Percentiles rank a stretch among this genome's conserved stretches.
These are phyloP conservation scores for Tetramorium bicarinatum DNA, from an alignment of 2,888 invertebrate species.

Conservation along the genomic window DNA sequence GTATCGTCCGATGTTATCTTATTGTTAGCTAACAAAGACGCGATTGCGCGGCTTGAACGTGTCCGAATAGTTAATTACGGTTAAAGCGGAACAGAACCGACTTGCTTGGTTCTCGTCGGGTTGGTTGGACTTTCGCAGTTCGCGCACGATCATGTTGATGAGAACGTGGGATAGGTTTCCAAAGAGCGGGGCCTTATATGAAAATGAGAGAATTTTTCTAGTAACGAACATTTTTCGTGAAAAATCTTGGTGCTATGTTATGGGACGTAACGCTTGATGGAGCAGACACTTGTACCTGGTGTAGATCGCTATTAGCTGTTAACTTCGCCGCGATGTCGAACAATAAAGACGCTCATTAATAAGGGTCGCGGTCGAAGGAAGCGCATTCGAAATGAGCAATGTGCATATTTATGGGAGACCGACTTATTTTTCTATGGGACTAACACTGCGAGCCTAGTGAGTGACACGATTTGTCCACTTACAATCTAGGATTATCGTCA, in stretches of 20 bases:
- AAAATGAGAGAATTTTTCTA: slow-evolving; percentile 8
- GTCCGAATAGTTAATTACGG: slow-evolving; percentile 9
- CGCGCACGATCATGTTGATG: slow-evolving; percentile 21
- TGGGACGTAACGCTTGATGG: slow-evolving; percentile 14
- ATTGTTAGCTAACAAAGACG: background rate
- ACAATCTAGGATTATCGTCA: background rate
- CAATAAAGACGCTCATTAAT: slow-evolving; percentile 34
- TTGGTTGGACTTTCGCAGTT: slow-evolving; percentile 54
- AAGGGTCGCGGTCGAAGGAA: slow-evolving; percentile 44
- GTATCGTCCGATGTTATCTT: slow-evolving; percentile 13
- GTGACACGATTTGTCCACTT: background rate
- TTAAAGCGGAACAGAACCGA: slow-evolving; percentile 31
- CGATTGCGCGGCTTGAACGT: background rate
- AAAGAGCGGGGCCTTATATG: slow-evolving; percentile 56
- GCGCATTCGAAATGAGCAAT: slow-evolving; percentile 45
- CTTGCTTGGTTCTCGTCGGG: slow-evolving; percentile 40
- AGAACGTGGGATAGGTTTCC: slow-evolving; percentile 38
- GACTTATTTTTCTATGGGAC: slow-evolving; percentile 73
- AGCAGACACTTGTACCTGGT: slow-evolving; percentile 71
- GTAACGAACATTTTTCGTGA: slow-evolving; percentile 25
- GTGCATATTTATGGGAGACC: slow-evolving; percentile 61
- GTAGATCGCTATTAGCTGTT: slow-evolving; percentile 70
- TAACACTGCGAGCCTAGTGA: slow-evolving; percentile 8
- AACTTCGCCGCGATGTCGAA: slow-evolving; percentile 53
- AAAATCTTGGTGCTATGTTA: slow-evolving; percentile 18